phyloP scores from a whole-genome alignment of 2,113 vertebrate genomes.

The Petrocephalus microphthalmus region DNA sequence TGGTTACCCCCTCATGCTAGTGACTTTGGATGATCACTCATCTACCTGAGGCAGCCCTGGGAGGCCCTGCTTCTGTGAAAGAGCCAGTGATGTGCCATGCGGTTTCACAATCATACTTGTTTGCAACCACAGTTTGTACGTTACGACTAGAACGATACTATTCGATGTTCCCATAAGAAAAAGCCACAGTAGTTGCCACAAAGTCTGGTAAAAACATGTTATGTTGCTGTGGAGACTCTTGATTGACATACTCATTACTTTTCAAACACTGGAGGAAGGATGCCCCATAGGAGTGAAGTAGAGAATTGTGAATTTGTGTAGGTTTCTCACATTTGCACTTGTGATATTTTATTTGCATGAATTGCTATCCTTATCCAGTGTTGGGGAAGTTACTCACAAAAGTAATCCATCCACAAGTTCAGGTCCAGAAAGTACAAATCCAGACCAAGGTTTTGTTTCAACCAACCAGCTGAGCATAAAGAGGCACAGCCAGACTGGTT shows the following conservation, averaged over 20 bases:
- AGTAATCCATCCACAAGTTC: no score
- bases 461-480: no score
- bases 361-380: not conserved
- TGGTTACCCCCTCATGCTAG: not conserved
- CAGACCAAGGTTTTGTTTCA: no score
- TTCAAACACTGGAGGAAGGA: not conserved
- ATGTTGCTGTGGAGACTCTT: not conserved
- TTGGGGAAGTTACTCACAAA: no score
- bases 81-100: not conserved
- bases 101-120: not conserved
- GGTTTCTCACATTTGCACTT: not conserved
- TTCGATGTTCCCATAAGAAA: not conserved
- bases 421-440: no score
- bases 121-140: slow-evolving; percentile 1
- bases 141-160: not conserved
- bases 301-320: not conserved
- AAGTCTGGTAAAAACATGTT: not conserved
- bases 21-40: not conserved
- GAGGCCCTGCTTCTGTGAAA: not conserved
- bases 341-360: not conserved
- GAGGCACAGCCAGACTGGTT: no score
- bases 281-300: not conserved
- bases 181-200: not conserved
- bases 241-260: not conserved
- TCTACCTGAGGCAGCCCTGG: not conserved